Conservation (phyloP, 2,113 vertebrate genomes). For the Todiramphus saurophagus region DNA sequence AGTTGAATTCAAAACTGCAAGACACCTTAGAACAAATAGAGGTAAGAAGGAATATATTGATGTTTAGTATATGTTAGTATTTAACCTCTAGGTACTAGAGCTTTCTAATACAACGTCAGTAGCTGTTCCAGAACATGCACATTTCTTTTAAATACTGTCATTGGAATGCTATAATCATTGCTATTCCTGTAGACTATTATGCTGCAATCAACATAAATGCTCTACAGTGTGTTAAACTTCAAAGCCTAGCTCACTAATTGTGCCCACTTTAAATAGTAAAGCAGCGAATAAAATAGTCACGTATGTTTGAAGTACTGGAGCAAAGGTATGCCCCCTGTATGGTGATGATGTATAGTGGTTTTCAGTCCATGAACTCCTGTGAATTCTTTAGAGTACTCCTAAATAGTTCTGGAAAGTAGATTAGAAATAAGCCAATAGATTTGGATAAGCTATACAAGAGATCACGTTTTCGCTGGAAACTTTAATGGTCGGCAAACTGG, state of each 20-base stretch:
- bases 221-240: neutral
- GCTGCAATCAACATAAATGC: neutral
- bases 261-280: neutral
- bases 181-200: neutral
- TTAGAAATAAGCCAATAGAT: neutral
- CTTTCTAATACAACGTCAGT: neutral
- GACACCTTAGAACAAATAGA: constrained; percentile 99
- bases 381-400: neutral
- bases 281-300: neutral
- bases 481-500: neutral
- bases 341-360: neutral
- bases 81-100: neutral
- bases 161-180: neutral
- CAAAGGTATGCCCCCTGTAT: neutral
- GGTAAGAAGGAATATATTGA: constrained; percentile 74
- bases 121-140: neutral
- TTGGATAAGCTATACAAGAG: neutral
- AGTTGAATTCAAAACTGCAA: constrained; percentile 97
- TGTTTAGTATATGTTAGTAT: neutral
- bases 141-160: neutral
- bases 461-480: neutral
- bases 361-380: neutral
- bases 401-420: neutral
- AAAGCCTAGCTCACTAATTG: neutral
- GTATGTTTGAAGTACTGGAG: neutral